phyloP scores from a whole-genome alignment of 2,888 invertebrate species.

The Ommatoiulus sabulosus region DNA sequence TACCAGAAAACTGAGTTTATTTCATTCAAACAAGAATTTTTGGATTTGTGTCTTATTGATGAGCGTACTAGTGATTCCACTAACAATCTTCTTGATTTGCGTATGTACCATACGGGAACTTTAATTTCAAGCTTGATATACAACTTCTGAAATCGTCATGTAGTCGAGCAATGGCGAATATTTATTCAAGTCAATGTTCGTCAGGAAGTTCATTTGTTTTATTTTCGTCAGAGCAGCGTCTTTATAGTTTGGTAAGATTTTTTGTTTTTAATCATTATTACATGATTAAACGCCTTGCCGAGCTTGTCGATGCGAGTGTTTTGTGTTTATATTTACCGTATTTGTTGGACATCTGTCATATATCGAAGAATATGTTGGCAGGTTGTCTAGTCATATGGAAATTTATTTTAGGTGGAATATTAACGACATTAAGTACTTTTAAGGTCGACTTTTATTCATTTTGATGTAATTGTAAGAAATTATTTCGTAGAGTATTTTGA shows the following conservation, averaged over 20 bases:
- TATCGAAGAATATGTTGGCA: background rate
- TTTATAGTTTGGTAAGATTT: background rate
- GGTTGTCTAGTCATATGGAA: background rate
- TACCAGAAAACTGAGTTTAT: background rate
- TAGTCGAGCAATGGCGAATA: conserved; percentile 28
- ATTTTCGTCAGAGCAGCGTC: background rate
- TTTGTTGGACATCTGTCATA: background rate
- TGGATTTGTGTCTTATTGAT: background rate
- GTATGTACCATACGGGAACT: background rate
- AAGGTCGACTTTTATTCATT: background rate
- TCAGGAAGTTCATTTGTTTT: conserved; percentile 16
- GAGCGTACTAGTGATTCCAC: background rate
- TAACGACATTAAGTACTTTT: background rate
- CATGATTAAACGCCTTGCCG: background rate
- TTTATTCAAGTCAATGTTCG: conserved; percentile 8
- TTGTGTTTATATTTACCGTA: background rate
- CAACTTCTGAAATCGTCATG: conserved; percentile 19
- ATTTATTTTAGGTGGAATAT: background rate
- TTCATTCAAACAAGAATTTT: background rate
- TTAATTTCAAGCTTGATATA: background rate
- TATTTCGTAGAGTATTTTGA: background rate
- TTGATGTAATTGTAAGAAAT: background rate
- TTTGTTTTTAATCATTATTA: background rate
- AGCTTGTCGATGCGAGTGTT: too few relatives aligned
- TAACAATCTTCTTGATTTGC: background rate